A percentile compares a stretch with the other conserved stretches of the same genome.
Evolutionary conservation across 2,888 invertebrate species (phyloP).

Genomic region (Tortrix viridana): DNA sequence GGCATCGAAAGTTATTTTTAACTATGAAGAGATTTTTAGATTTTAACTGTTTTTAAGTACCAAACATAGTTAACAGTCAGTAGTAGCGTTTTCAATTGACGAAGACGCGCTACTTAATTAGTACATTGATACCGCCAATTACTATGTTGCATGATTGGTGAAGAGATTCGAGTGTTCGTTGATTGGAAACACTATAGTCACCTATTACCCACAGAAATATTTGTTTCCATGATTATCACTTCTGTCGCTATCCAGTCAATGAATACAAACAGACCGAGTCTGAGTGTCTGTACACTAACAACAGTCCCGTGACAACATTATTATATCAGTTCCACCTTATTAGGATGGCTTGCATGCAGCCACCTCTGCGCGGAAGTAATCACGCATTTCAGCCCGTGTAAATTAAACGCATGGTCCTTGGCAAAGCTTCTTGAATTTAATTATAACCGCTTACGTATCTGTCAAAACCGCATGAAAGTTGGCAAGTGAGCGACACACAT

Average conservation of each 20-base stretch:
- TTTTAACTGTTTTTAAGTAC: not conserved
- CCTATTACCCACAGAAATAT: too few relatives aligned
- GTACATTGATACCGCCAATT: too few relatives aligned
- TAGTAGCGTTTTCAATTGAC: too few relatives aligned
- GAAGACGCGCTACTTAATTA: too few relatives aligned
- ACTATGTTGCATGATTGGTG: too few relatives aligned
- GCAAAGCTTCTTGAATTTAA: constrained; percentile 79
- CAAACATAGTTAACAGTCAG: too few relatives aligned
- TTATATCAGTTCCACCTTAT: not conserved
- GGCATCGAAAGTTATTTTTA: constrained; percentile 48
- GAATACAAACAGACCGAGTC: not conserved
- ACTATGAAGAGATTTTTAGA: not conserved
- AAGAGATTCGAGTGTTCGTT: too few relatives aligned
- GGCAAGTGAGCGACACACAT: constrained; percentile 67
- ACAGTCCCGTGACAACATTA: not conserved
- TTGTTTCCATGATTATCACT: too few relatives aligned
- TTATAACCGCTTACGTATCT: constrained; percentile 74
- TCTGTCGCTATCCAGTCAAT: not conserved
- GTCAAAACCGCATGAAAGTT: constrained; percentile 77
- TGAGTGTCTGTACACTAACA: not conserved
- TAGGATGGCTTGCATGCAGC: not conserved
- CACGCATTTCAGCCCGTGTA: constrained; percentile 33
- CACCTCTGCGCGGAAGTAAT: constrained; percentile 32
- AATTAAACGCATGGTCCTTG: constrained; percentile 60
- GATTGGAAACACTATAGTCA: too few relatives aligned